Conservation (phyloP, 2,113 vertebrate species). For the Pleuronectes platessa region DNA sequence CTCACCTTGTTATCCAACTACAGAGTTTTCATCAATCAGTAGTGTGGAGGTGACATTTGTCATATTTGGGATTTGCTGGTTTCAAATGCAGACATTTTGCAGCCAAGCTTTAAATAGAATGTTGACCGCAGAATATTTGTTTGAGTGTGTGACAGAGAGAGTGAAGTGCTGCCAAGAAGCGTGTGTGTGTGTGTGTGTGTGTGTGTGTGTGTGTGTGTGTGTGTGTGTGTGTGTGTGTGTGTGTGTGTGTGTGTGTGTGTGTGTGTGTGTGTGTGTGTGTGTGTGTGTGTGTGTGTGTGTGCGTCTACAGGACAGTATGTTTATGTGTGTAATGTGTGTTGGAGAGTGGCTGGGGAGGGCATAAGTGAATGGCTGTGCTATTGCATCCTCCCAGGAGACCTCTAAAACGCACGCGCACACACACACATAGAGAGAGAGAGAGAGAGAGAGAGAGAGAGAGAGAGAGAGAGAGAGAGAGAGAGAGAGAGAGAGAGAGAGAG, state of each 20-base stretch:
- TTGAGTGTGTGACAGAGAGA: slow-evolving; percentile 71
- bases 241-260: slow-evolving; percentile 2
- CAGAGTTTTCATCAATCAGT: slow-evolving; percentile 56
- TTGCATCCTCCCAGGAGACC: slow-evolving; percentile 78
- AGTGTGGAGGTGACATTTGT: slow-evolving; percentile 49
- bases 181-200: slow-evolving; percentile 47
- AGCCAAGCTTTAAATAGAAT: slow-evolving; percentile 75
- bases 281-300: not conserved
- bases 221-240: slow-evolving; percentile 44
- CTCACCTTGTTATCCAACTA: slow-evolving; percentile 49
- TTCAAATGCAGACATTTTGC: slow-evolving; percentile 67
- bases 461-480: slow-evolving; percentile 13
- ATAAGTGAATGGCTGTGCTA: slow-evolving; percentile 78
- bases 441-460: not conserved
- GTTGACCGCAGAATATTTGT: slow-evolving; percentile 76
- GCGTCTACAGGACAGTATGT: slow-evolving; percentile 21
- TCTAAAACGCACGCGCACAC: slow-evolving; percentile 65
- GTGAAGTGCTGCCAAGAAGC: slow-evolving; percentile 71
- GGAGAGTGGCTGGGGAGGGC: slow-evolving; percentile 58
- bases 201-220: too few relatives aligned
- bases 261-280: too few relatives aligned
- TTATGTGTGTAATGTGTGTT: slow-evolving; percentile 52
- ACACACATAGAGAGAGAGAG: slow-evolving; percentile 9
- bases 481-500: not conserved
- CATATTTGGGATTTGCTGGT: slow-evolving; percentile 66